Conservation (phyloP, 2,113 vertebrate genomes). For the Cyprinodon brontotheroides region DNA sequence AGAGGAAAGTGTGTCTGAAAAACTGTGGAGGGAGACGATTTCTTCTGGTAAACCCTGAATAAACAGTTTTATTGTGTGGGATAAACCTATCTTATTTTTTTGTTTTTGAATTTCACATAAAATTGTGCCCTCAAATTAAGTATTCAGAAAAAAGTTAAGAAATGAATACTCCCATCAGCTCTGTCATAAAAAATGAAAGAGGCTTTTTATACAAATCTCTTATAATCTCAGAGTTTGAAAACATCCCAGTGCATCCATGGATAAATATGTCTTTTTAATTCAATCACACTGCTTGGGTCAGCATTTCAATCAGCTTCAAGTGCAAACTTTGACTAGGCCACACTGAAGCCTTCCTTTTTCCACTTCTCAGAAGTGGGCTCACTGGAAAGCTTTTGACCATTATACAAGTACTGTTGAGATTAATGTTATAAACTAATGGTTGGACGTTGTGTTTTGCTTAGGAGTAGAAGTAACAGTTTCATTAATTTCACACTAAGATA, state of each 20-base stretch:
- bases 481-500: neutral
- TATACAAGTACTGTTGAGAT: no score
- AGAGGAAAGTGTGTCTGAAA: constrained; percentile 18
- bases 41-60: constrained; percentile 12
- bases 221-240: neutral
- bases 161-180: neutral
- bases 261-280: neutral
- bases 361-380: no score
- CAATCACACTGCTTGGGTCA: neutral
- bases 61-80: constrained; percentile 20
- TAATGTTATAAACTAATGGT: neutral
- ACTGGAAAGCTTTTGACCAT: no score
- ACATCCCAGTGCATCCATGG: neutral
- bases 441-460: neutral
- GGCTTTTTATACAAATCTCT: neutral
- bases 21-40: constrained; percentile 46
- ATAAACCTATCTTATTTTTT: neutral
- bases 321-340: neutral
- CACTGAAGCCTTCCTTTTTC: neutral
- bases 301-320: neutral
- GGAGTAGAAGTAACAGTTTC: neutral
- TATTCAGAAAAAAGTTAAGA: neutral
- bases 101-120: neutral
- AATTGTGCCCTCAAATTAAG: neutral
- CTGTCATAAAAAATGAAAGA: no score